These are phyloP conservation scores for Drosophila melanogaster DNA, from an alignment of 1,140 invertebrate species.

Conservation along the genomic window Release_6_plus_ISO1_MT NT_033779.5:10570001-10570500, in stretches of 20 bases:
- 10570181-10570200: constrained; percentile 35
- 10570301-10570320: constrained; percentile 55
- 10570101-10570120: constrained; percentile 73
- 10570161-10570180: constrained; percentile 12
- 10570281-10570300: constrained; percentile 30
- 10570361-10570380: constrained; percentile 79
- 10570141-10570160: constrained; percentile 41
- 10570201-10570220: constrained; percentile 39
- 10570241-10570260: constrained; percentile 12
- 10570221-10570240: constrained; percentile 34
- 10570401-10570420: constrained; percentile 19
- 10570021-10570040: constrained; percentile 36
- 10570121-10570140: constrained; percentile 50
- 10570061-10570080: constrained; percentile 16
- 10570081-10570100: constrained; percentile 68
- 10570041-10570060: constrained; percentile 27
- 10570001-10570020: no score
- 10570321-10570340: constrained; percentile 52
- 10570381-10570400: constrained; percentile 61
- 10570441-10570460: background rate
- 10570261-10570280: constrained; percentile 65
- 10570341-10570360: constrained; percentile 52
- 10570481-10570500: constrained; percentile 5
- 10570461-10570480: background rate
- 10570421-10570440: constrained; percentile 47